Evolutionary conservation across 2,888 invertebrate genomes (phyloP), one percentile per base, ranked within the genome.

Genomic region (Tetramorium bicarinatum): DNA sequence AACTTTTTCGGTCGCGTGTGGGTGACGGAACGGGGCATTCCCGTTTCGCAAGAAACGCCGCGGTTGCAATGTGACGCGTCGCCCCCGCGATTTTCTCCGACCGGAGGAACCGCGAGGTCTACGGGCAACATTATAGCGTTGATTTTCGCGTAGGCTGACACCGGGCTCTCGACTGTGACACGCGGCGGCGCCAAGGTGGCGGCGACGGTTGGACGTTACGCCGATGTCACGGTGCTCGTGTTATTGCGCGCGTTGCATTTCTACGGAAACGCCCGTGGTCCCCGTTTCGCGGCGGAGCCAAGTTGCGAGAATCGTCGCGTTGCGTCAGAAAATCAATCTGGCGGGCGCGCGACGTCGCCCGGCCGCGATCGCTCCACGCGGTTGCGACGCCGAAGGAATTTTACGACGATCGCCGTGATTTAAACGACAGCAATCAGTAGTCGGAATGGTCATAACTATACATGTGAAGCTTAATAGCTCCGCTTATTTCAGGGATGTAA

Each of bases 161-260:
- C 86, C 88, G 81, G 77, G 82, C 18, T 89, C 85, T 56, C 44
- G 69, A 83, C 80, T 84, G 77, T 88, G 91, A 88, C 88, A 87
- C 87, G 87, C 85, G 93, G 93, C 44, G 44, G 93, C 93, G 93
- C 93, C 93, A 92, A 91, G 82, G 87, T 87, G 92, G 90, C 93
- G 92, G 91, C 77, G 90, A 91, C 90, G 89, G 90, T 91, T 69
- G 77, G 85, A 84, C 86, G 88, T 86, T 88, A 86, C 82, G 79
- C 87, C 90, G 87, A 88, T 87, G 89, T 88, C 86, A 85, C 87
- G 85, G 64, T 80, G 84, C 84, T 85, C 83, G 85, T 89, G 71
- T 83, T 85, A 88, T 67, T 82, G 62, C 80, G 80, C 85, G 59
- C 86, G 74, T 75, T 75, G 82, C 82, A 79, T 85, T 88, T 88